Evolutionary conservation across 2,797 vertebrate species (phyloP), one percentile per base, ranked within the genome.

Genomic region (Pitangus sulphuratus): DNA sequence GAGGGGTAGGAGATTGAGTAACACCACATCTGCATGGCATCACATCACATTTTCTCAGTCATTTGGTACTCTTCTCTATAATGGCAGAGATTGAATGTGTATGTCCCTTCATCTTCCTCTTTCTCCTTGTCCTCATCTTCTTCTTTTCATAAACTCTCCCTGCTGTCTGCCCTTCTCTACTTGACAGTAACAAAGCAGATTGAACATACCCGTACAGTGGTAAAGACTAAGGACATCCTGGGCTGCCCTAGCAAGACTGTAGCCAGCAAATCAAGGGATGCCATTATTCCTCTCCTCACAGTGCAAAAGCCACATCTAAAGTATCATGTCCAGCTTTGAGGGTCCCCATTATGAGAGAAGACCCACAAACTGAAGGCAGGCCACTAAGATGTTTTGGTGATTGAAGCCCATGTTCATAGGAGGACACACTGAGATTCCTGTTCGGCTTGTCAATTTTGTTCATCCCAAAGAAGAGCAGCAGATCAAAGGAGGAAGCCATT

Each of bases 201-300:
- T 22, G 69, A 87, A 87, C 50, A 51, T 17, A 51, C 8, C 37
- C 0, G 0, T n/a, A 42, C 6, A 56, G 16, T 0, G 0, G 4
- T n/a, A 71, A 69, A 80, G 12, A 40, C 47, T 53, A 56, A 39
- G 0, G 2, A 57, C 12, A 39, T 6, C 31, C 11, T 30, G 15
- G 18, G 10, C 15, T 76, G 26, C 48, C 58, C 24, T 28, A 84
- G 30, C 42, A 69, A 51, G 33, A 56, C 37, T 31, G 8, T 0
- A 70, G 31, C 9, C 56, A 77, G 28, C 39, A 82, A 82, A 79
- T 26, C 18, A 35, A 71, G 33, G 75, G 12, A 24, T 0, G 0
- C 6, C 1, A 26, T 30, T 79, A 48, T 57, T 60, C 56, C 18
- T n/a, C 20, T 68, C 9, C 30, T 44, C 3, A 1, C 18, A 84